Base-by-base conservation (phyloP, 1,140 invertebrate genomes). In the Zophobas atratus region DNA sequence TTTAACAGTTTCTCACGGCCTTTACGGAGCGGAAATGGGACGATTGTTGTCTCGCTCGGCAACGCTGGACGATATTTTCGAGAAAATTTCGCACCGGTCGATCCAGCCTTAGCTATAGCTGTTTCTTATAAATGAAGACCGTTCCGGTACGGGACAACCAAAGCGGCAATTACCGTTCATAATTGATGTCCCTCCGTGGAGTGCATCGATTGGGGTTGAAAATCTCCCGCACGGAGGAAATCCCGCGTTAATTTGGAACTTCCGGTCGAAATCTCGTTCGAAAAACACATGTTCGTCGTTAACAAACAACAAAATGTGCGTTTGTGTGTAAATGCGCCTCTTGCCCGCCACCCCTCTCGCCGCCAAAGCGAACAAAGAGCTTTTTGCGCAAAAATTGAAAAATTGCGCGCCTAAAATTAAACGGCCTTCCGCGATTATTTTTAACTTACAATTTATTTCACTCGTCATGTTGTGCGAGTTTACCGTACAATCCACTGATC, bases 371-470 rank as follows among this genome's bases (percentile, higher is more conserved):
- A 67, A 67, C 60, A 67, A 67, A 67, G 60, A 60, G 53, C 56
- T 60, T 60, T 60, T 60, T 60, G 60, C 60, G 60, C 60, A 67
- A 67, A 60, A 60, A 39, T 70, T 49, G 67, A 70, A 48, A 41
- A 72, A 55, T 51, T 51, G 70, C 70, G 70, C 70, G 70, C 70
- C 46, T 6, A 72, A 55, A 72, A 49, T 53, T 34, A 55, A 73
- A 41, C 70, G 4, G 36, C 1, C 36, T 73, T 73, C 55, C 35
- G 46, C 36, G 48, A 43, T 5, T 72, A 51, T 53, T 51, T 51
- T 51, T 39, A 72, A 72, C 46, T 53, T 51, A 72, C 70, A 72
- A 32, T 72, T 67, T 43, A 32, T 67, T 8, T 32, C 38, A 32
- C 38, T 38, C 33, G 60, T 67, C 60, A 67, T 67, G 38, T 41